Evolutionary conservation across 2,888 invertebrate genomes (phyloP).

Genomic region (Stegophylla sp.): DNA sequence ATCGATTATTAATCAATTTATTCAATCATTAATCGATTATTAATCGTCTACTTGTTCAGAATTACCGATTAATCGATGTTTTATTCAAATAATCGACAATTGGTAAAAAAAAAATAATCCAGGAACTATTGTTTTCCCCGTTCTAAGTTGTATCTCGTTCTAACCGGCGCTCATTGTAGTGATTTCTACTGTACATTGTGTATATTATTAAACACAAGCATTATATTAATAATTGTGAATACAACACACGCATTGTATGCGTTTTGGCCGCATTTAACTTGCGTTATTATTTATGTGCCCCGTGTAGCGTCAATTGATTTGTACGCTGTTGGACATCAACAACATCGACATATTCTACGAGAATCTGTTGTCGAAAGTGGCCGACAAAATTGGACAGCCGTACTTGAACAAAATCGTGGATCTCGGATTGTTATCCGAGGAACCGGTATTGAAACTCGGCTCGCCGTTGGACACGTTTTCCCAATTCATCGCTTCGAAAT

Average conservation of each 20-base stretch:
- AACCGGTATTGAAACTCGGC: constrained; percentile 79
- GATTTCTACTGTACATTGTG: too few species aligned
- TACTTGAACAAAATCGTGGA: constrained; percentile 81
- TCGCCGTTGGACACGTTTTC: constrained; percentile 93
- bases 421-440: constrained; percentile 86
- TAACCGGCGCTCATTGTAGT: too few species aligned
- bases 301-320: constrained; percentile 79
- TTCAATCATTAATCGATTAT: too few species aligned
- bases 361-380: constrained; percentile 83
- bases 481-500: constrained; percentile 81
- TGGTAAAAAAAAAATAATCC: too few species aligned
- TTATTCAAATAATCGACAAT: too few species aligned
- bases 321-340: constrained; percentile 82
- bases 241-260: neutral
- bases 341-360: constrained; percentile 90
- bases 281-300: neutral
- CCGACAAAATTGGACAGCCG: constrained; percentile 77
- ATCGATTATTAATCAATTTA: too few species aligned
- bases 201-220: too few species aligned
- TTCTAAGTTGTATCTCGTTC: too few species aligned
- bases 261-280: neutral
- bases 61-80: too few species aligned
- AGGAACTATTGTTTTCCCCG: too few species aligned
- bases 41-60: too few species aligned
- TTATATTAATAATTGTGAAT: too few species aligned